These are phyloP conservation scores for Tenthredo distinguenda DNA, from an alignment of 2,888 invertebrate genomes.

Conservation along the genomic window DNA sequence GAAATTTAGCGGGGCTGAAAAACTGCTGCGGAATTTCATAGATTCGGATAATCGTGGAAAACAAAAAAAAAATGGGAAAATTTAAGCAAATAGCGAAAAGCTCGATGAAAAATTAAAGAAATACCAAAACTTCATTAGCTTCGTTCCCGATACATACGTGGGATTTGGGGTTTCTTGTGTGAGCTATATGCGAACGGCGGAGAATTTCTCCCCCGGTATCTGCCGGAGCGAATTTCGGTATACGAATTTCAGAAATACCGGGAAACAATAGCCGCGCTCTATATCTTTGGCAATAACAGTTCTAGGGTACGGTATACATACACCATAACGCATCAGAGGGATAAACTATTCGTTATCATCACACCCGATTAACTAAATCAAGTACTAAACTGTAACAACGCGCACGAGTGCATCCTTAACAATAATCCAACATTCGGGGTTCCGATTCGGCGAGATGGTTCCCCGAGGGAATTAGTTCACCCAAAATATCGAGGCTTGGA, in stretches of 20 bases:
- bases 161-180: not conserved
- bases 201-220: constrained; percentile 3
- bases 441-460: not conserved
- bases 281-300: constrained; percentile 23
- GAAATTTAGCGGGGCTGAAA: not conserved
- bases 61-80: not conserved
- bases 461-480: not conserved
- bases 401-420: constrained; percentile 18
- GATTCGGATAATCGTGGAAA: not conserved
- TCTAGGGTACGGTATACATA: not conserved
- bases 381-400: constrained; percentile 36
- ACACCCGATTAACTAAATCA: constrained; percentile 27
- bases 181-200: not conserved
- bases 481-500: not conserved
- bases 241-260: constrained; percentile 10
- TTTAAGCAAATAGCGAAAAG: not conserved
- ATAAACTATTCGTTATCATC: constrained; percentile 48
- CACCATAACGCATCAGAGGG: not conserved
- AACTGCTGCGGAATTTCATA: not conserved
- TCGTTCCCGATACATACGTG: not conserved
- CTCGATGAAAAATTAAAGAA: not conserved
- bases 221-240: not conserved
- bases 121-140: not conserved
- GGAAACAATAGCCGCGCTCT: not conserved
- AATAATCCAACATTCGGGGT: not conserved